Base-by-base conservation (phyloP, 2,797 vertebrate genomes). In the Squalus acanthias region DNA sequence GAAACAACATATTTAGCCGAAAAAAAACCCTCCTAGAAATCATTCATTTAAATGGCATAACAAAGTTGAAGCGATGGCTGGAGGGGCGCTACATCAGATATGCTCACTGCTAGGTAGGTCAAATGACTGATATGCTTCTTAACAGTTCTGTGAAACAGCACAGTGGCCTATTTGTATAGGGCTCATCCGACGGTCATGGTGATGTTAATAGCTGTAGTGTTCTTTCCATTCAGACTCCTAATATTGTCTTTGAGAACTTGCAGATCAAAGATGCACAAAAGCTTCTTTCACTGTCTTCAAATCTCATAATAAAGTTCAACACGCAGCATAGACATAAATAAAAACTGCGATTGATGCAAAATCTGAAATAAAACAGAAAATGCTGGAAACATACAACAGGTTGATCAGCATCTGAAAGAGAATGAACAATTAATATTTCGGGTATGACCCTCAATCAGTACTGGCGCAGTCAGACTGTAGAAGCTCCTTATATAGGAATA, bases 101-200 rank as follows among this genome's bases (percentile, higher is more conserved):
- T 97, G 96, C 97, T 97, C 96, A 96, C 97, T 97, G 97, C 97
- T 97, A 96, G 96, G 96, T 97, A 97, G 97, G 97, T 98, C 98
- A 97, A 97, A 97, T 97, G 97, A 97, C 97, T 97, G 97, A 97
- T 97, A 97, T 92, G 97, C 97, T 97, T 97, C 97, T 97, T 97
- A 97, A 29, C 26, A 96, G 97, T 96, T 88, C 39, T 97, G 96
- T 96, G 97, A 97, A 97, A 97, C 97, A 67, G 97, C 97, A 97
- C 97, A 97, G 97, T 97, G 96, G 97, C 96, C 15, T 96, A 96
- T 97, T 97, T 97, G 97, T 98, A 57, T 57, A 4, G 69, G 15
- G 24, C 94, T 95, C 69, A 72, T 46, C 69, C 10, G 12, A 70
- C 6, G 46, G 94, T 95, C 46, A 70, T 95, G 94, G 94, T 95